Evolutionary conservation across 2,113 vertebrate genomes (phyloP).

Genomic region (Merops nubicus): DNA sequence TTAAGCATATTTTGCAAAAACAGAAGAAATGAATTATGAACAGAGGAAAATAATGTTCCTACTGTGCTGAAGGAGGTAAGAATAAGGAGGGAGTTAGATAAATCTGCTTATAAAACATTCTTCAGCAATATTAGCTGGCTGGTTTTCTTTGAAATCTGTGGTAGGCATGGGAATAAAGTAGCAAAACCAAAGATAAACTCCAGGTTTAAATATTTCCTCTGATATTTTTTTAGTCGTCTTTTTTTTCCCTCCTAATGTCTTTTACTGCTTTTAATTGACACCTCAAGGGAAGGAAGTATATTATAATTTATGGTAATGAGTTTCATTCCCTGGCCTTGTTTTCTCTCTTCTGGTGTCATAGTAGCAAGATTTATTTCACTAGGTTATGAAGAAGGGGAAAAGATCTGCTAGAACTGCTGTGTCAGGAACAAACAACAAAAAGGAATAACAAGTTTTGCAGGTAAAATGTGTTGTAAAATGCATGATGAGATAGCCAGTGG

Average conservation of each 20-base stretch:
- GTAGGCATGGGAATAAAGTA: background rate
- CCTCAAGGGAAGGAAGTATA: background rate
- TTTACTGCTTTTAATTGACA: slow-evolving; percentile 18
- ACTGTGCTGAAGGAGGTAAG: background rate
- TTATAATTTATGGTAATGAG: slow-evolving; percentile 36
- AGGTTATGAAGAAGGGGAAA: background rate
- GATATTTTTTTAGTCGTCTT: background rate
- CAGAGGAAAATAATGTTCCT: background rate
- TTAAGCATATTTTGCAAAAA: background rate
- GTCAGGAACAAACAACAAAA: background rate
- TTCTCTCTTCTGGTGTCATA: background rate
- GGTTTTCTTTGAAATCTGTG: background rate
- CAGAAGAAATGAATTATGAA: background rate
- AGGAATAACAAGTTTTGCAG: background rate
- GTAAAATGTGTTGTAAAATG: background rate
- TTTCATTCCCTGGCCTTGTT: background rate
- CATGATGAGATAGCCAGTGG: background rate
- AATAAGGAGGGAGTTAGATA: background rate
- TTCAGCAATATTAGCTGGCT: background rate
- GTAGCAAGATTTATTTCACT: background rate
- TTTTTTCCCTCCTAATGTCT: background rate
- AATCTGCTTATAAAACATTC: background rate
- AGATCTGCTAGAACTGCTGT: background rate
- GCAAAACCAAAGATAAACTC: background rate
- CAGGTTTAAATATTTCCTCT: background rate